Conservation (phyloP, 2,797 vertebrate genomes). For the Syndactyla subalaris region DNA sequence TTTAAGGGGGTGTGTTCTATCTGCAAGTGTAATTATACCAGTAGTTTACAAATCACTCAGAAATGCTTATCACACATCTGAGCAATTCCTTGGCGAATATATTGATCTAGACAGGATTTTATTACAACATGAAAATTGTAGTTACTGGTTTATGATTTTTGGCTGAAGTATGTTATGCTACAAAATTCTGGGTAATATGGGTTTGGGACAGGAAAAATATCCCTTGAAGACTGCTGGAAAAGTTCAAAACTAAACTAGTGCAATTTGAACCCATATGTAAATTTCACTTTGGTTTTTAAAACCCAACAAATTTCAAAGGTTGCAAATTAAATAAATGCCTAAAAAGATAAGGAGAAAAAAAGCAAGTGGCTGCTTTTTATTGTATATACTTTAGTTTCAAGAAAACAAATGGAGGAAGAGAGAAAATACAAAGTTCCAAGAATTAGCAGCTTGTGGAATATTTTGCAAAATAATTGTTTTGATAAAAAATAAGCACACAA, state of each 20-base stretch:
- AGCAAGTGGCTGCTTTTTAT: neutral
- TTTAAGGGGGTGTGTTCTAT: neutral
- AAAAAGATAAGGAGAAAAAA: neutral
- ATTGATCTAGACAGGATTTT: neutral
- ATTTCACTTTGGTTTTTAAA: neutral
- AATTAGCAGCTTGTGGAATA: neutral
- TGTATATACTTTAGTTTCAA: neutral
- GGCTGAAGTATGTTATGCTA: neutral
- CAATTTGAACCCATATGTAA: neutral
- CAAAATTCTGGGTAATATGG: neutral
- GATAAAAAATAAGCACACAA: neutral
- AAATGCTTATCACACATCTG: neutral
- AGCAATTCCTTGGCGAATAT: neutral
- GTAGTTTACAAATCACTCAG: neutral
- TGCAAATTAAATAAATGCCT: neutral
- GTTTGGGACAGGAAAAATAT: neutral
- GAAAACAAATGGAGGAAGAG: neutral
- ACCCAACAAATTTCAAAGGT: neutral
- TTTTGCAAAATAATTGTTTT: neutral
- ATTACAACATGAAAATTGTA: neutral
- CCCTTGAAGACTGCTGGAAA: neutral
- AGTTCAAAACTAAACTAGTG: neutral
- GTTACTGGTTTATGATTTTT: neutral
- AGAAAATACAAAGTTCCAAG: neutral
- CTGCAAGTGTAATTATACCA: neutral